Conservation (phyloP, 2,113 vertebrate species). For the Danio rerio region GRCz12tu NC_133181.1:37585001-37585500, state of each 20-base stretch:
- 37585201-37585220: conserved; percentile 61
- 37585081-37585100: not conserved
- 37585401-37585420: not conserved
- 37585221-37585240: conserved; percentile 71
- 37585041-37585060: not conserved
- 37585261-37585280: conserved; percentile 44
- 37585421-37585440: conserved; percentile 1
- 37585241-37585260: conserved; percentile 64
- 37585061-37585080: not conserved
- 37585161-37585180: not conserved
- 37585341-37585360: conserved; percentile 8
- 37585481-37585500: conserved; percentile 8
- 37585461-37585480: conserved; percentile 30
- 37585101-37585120: not conserved
- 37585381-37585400: not conserved
- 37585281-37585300: conserved; percentile 66
- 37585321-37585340: not conserved
- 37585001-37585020: not conserved
- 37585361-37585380: not conserved
- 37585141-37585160: not conserved
- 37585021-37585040: not conserved
- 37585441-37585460: conserved; percentile 37
- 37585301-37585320: not conserved
- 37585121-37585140: not conserved
- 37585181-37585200: conserved; percentile 43